Evolutionary conservation across 1,140 invertebrate species (phyloP), one percentile per base, ranked within the genome.

Genomic region (Bombus breviceps): DNA sequence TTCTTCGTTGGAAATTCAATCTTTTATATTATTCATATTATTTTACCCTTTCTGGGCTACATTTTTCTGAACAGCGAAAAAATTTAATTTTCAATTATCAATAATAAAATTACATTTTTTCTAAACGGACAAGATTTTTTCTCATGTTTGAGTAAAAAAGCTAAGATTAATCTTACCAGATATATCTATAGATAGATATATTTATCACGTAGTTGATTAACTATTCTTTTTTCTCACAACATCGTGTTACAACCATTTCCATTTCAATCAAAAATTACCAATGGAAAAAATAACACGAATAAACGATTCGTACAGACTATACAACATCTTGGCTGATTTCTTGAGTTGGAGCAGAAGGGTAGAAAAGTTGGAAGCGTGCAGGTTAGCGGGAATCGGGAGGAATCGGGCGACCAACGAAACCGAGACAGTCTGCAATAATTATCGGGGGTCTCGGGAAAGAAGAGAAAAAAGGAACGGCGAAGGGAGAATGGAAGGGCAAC

Each of bases 371-470:
- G 73, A 59, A 88, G 85, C 81, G 85, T 86, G 87, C 83, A 88
- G 86, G 84, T 34, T 25, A 15, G 85, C 89, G 79, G 80, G 79
- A 86, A 88, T 89, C 77, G 84, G 81, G 84, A 83, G 89, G 85
- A 91, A 92, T 81, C 88, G 85, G 32, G 86, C 71, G 86, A 91
- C 82, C 77, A 76, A 80, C 88, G 88, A 85, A 89, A 89, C 81
- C 87, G 87, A 90, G 85, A 90, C 87, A 88, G 87, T 89, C 90
- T 93, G 91, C 91, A 92, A 93, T 94, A 94, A 94, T 94, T 94
- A 94, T 93, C 90, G 92, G 89, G 89, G 86, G 84, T 79, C 25
- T 37, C 68, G 83, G 71, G 75, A 64, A 86, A 62, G 83, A 59
- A 77, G 86, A 81, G 86, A 82, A 83, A 89, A 87, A 87, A 86